A percentile compares a stretch with the other conserved stretches of the same genome.
These are phyloP conservation scores for Unio pictorum DNA, from an alignment of 2,888 invertebrate genomes.

Conservation along the genomic window DNA sequence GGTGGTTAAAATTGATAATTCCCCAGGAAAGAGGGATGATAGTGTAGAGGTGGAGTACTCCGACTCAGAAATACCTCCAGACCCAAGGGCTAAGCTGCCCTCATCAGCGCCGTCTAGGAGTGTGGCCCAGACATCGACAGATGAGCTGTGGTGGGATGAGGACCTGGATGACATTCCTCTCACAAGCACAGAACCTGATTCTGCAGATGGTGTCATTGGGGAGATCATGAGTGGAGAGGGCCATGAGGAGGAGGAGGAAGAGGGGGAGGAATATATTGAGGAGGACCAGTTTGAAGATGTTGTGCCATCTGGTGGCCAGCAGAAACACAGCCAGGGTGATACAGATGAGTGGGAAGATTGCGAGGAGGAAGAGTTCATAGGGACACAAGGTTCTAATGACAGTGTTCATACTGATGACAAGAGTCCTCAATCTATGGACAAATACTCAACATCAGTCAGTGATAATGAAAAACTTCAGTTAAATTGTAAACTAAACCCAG, in stretches of 20 bases:
- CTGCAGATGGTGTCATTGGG: conserved; percentile 36
- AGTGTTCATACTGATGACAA: conserved; percentile 23
- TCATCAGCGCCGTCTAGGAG: conserved; percentile 1
- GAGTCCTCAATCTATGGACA: conserved; percentile 14
- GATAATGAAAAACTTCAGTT: conserved; percentile 31
- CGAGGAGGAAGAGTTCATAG: conserved; percentile 39
- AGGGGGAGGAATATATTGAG: conserved; percentile 33
- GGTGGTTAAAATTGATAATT: conserved; percentile 65
- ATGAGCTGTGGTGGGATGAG: conserved; percentile 49
- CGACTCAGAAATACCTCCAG: conserved; percentile 39
- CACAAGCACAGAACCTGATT: conserved; percentile 37
- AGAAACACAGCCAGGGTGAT: conserved; percentile 45
- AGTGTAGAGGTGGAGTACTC: conserved; percentile 58
- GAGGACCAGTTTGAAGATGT: conserved; percentile 45
- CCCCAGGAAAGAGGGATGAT: conserved; percentile 49
- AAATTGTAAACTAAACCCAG: conserved; percentile 54
- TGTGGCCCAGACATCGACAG: conserved; percentile 7
- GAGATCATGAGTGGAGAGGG: conserved; percentile 32
- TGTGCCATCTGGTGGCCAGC: conserved; percentile 19
- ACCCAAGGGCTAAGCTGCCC: conserved; percentile 2
- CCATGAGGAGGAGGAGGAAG: conserved; percentile 31
- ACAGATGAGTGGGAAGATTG: conserved; percentile 58
- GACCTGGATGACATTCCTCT: conserved; percentile 47
- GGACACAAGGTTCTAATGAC: conserved; percentile 27
- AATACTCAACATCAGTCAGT: conserved; percentile 30